Base-by-base conservation (phyloP, 2,888 invertebrate species). In the Pandemis heparana region DNA sequence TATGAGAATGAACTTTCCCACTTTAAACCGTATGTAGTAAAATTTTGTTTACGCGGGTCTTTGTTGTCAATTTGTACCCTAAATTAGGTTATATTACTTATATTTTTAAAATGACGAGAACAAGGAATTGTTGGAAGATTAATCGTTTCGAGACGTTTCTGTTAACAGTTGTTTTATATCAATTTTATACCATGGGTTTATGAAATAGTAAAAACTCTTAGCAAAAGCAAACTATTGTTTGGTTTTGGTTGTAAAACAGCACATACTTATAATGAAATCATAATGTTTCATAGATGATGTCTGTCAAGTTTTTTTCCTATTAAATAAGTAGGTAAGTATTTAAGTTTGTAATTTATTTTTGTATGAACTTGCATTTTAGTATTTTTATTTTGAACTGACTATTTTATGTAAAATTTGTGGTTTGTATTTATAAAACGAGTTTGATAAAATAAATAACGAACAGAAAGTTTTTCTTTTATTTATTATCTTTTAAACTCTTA, bases 401-500 rank as follows among this genome's bases (percentile, higher is more conserved):
- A 43, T 71, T 60, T 67, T 71, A 56, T 38, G 39, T 71, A 39
- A 9, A 46, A 43, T 18, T 18, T 65, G 41, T 65, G 41, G 60
- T 66, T n/a, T 9, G 32, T 39, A 62, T 61, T 32, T 32, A 32
- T 32, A 32, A 32, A 32, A 32, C 23, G 62, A 48, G 61, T 65
- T 32, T 61, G 51, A 67, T 65, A 65, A 66, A 63, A 48, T 65
- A 71, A 23, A 71, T 23, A 71, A 74, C 63, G 72, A 77, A 72
- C 60, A 39, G 51, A 65, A 70, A 72, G 7, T 76, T 68, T 79
- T 78, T 76, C 75, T 76, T 83, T 87, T 53, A 53, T 87, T 79
- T 86, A 85, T 88, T 90, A 88, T 84, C 80, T 86, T 90, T 92
- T 90, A 86, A 80, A 83, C 81, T 86, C 91, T 92, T 90, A 86